phyloP scores from a whole-genome alignment of 2,113 vertebrate species.

The Danio rerio region GRCz12tu NC_133185.1:3986001-3986500 shows the following conservation, averaged over 20 bases:
- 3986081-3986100: neutral
- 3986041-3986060: constrained; percentile 85
- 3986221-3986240: constrained; percentile 90
- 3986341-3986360: neutral
- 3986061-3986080: constrained; percentile 48
- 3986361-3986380: constrained; percentile 3
- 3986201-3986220: constrained; percentile 32
- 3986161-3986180: neutral
- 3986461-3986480: constrained; percentile 20
- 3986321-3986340: constrained; percentile 19
- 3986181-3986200: constrained; percentile 2
- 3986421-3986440: neutral
- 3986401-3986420: no score
- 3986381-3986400: constrained; percentile 17
- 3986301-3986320: constrained; percentile 80
- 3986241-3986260: constrained; percentile 97
- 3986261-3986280: constrained; percentile 98
- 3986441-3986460: neutral
- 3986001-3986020: constrained; percentile 96
- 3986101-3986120: neutral
- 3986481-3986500: constrained; percentile 96
- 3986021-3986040: constrained; percentile 97
- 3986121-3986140: neutral
- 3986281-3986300: constrained; percentile 96
- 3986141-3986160: constrained; percentile 2